Evolutionary conservation across 1,140 invertebrate species (phyloP), one percentile per base, ranked within the genome.

Genomic region (Camponotus pennsylvanicus): DNA sequence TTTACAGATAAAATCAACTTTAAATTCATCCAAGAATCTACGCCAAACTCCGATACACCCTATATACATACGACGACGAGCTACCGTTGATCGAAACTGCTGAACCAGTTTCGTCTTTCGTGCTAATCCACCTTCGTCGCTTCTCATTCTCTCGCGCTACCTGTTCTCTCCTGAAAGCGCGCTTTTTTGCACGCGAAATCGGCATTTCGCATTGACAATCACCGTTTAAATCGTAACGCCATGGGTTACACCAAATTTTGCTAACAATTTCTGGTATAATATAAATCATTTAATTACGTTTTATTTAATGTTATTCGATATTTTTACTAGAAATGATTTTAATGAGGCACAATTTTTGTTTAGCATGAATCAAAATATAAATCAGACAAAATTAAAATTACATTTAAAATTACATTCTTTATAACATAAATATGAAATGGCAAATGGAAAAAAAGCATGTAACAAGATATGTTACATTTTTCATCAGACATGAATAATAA

Each of bases 51-150:
- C 2, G 40, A 64, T 59, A 83, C 79, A 83, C 79, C 73, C 73
- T 85, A 21, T 85, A 84, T 42, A 55, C 49, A 37, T 83, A 66
- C 18, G 21, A 89, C 52, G 21, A 45, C 57, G 77, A 87, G 89
- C 83, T 90, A 92, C 88, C 89, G 88, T 92, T 92, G 91, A 66
- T 89, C 91, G 92, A 93, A 93, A 93, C 91, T 90, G 92, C 91
- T 92, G 92, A 91, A 93, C 92, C 92, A 93, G 93, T 94, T 93
- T 94, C 90, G 90, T 92, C 91, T 91, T 93, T 93, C 89, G 85
- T 91, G 90, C 92, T 92, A 91, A 92, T 92, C 89, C 85, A 90
- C 73, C 86, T 86, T 63, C 70, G 69, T 79, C 52, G 57, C 61
- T 85, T 61, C 49, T 61, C 49, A 15, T 55, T 55, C 57, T 70